Base-by-base conservation (phyloP, 2,113 vertebrate genomes). In the Todiramphus saurophagus region DNA sequence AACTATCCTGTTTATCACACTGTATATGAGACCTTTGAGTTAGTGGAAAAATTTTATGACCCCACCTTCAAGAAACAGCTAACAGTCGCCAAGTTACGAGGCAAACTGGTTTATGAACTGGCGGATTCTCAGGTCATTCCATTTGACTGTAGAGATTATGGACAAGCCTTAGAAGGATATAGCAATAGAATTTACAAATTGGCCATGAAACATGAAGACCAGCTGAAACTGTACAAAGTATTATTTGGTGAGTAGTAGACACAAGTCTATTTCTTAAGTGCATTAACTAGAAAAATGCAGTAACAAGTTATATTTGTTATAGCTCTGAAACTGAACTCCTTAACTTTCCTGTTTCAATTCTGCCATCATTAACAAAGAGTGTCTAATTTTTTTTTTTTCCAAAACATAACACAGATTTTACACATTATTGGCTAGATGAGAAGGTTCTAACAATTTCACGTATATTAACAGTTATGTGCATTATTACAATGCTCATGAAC, bases 1-100 rank as follows among this genome's bases (percentile, higher is more conserved):
- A 99, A 93, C 93, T 99, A 99, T 77, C 99, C 99, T 1, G 97
- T 99, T 55, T 99, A 99, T 90, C 99, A 99, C 97, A 99, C 98
- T 9, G 98, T 98, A 39, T 99, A 99, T 11, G 99, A 99, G 96
- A 99, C 99, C 5, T 99, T 99, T 68, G 99, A 99, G 94, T 70
- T 99, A 69, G 99, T 99, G 95, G 98, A 99, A 78, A 97, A 87
- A 25, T 99, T 99, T 96, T 99, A 99, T 13, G 99, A 99, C 90
- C 99, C 99, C 3, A 94, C 97, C 19, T 99, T 99, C 97, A 98
- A 94, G 73, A 98, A 98, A 53, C 98, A 99, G 55, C 98, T 98
- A 20, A 96, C 98, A 1, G 98, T 99, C 94, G 98, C 99, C 21
- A 98, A 98, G 55, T 97, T 99, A 86, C 97, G 99, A 96, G 99